phyloP scores from a whole-genome alignment of 2,113 vertebrate species.

The Ctenomys sociabilis region DNA sequence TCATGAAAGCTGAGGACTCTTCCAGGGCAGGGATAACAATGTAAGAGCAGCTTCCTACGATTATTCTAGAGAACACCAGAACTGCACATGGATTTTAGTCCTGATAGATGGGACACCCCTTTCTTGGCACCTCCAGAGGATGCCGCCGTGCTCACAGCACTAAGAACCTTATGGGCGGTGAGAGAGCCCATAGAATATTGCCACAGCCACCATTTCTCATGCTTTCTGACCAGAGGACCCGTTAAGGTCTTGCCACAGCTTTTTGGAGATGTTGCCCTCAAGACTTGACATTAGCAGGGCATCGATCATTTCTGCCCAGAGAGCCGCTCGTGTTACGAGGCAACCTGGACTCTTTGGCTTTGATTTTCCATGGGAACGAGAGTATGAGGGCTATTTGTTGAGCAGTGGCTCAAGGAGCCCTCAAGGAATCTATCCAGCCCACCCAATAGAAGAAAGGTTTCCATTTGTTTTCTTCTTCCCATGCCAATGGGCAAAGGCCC shows the following conservation, averaged over 20 bases:
- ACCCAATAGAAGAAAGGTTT: not conserved
- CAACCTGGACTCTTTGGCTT: not conserved
- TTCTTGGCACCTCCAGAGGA: too few relatives aligned
- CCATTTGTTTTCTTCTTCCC: not conserved
- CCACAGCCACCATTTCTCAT: accelerated
- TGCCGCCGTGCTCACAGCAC: accelerated
- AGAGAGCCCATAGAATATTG: accelerated
- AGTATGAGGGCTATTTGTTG: accelerated
- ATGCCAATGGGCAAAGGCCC: too few relatives aligned
- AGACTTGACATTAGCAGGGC: too few relatives aligned
- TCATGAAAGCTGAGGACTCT: accelerated
- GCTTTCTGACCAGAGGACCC: not conserved
- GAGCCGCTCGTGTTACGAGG: not conserved
- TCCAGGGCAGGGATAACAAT: accelerated
- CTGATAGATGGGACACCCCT: accelerated
- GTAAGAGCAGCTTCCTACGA: not conserved
- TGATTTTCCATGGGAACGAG: not conserved
- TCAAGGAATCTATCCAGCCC: not conserved
- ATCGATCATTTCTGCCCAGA: not conserved
- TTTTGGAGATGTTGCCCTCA: not conserved
- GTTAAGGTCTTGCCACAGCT: accelerated
- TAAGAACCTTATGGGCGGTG: not conserved
- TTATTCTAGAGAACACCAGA: not conserved
- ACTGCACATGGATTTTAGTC: accelerated
- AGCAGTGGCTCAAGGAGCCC: not conserved